Conservation (phyloP, 1,140 invertebrate species). For the Conus betulinus region DNA sequence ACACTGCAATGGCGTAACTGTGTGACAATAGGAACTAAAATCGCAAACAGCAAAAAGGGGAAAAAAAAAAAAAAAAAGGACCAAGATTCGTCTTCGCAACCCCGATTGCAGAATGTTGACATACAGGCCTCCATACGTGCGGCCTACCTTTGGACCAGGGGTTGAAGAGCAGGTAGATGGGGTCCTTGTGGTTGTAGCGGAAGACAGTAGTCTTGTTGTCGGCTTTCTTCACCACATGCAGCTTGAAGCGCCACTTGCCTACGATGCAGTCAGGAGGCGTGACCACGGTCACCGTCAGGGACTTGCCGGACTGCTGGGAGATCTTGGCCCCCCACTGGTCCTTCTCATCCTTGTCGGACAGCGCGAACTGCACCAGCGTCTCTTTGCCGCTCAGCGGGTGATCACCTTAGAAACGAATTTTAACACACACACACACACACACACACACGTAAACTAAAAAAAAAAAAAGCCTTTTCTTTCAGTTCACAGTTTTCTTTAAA, state of each 20-base stretch:
- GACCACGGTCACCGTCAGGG: slow-evolving; percentile 46
- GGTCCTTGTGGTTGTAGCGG: slow-evolving; percentile 81
- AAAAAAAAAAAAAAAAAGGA: too few relatives aligned
- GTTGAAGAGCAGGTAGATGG: slow-evolving; percentile 90
- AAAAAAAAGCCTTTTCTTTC: too few relatives aligned
- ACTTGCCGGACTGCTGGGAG: slow-evolving; percentile 36
- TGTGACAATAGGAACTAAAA: too few relatives aligned
- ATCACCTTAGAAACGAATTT: too few relatives aligned
- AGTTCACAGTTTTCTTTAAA: too few relatives aligned
- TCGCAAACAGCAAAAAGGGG: too few relatives aligned
- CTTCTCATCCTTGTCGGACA: slow-evolving; percentile 76
- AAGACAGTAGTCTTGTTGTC: slow-evolving; percentile 74
- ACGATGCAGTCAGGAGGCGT: slow-evolving; percentile 84
- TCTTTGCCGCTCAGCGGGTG: slow-evolving; percentile 85
- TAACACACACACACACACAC: too few relatives aligned
- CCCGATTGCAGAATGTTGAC: too few relatives aligned
- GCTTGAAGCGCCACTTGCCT: slow-evolving; percentile 89
- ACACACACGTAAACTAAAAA: too few relatives aligned
- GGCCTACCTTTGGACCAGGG: slow-evolving; percentile 86
- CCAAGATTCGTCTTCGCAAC: too few relatives aligned
- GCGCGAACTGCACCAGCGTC: slow-evolving; percentile 85
- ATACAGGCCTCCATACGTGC: too few relatives aligned
- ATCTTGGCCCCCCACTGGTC: slow-evolving; percentile 77
- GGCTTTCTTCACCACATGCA: slow-evolving; percentile 86
- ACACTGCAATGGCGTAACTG: too few relatives aligned